Evolutionary conservation across 2,113 vertebrate genomes (phyloP), one percentile per base, ranked within the genome.

Genomic region (Sceloporus undulatus): DNA sequence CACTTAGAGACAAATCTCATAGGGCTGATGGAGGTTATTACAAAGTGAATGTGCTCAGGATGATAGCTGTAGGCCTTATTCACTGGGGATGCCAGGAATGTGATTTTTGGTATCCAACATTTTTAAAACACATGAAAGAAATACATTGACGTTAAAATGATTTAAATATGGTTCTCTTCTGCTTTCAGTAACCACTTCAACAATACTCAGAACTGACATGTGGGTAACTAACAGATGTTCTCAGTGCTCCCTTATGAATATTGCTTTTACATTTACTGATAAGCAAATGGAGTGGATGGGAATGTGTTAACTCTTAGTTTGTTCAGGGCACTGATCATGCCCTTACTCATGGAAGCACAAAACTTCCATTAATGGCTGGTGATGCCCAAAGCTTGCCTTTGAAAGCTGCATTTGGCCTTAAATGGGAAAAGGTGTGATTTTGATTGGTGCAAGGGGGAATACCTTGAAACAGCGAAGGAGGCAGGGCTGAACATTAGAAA

Each of bases 191-290:
- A 34, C 40, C 27, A 48, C 23, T 62, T 73, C 34, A 82, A 66
- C 38, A 83, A 77, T 75, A 52, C 65, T 70, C 74, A 68, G 42
- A 18, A 19, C 6, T 27, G 42, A 54, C 59, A 68, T 7, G 52
- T 76, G 79, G 29, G 19, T 52, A 13, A 65, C 78, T 82, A 62
- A 59, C 54, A 70, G 70, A 75, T 82, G 59, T 83, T 75, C 62
- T 68, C 42, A 82, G 11, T 54, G 5, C 19, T 70, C 73, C 62
- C 29, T 83, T 88, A 52, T 77, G 40, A 68, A 66, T 88, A 82
- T 83, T 62, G 42, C n/a, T 23, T n/a, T 68, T 80, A 76, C 11
- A 34, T 25, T 91, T 65, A 82, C 4, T 25, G 77, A 29, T 79
- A 29, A 80, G 38, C 11, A 87, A 84, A 85, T 68, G 1, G 82